phyloP scores from a whole-genome alignment of 2,113 vertebrate genomes.

The Malurus melanocephalus region DNA sequence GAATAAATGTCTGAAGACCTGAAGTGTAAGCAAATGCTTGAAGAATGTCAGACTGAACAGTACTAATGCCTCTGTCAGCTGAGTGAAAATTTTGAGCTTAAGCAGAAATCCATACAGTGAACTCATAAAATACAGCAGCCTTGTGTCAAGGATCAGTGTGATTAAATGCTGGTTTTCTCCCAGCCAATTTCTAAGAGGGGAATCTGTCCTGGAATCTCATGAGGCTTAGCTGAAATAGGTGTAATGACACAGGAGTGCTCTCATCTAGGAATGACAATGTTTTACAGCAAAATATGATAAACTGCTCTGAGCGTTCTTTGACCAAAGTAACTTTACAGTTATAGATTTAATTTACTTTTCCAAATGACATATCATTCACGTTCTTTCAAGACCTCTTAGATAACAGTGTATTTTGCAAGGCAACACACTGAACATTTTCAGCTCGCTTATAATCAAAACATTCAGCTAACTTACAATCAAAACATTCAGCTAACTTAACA shows the following conservation, averaged over 20 bases:
- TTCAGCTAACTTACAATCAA: neutral
- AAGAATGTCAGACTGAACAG: neutral
- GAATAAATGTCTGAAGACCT: neutral
- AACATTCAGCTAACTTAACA: neutral
- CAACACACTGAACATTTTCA: neutral
- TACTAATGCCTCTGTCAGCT: neutral
- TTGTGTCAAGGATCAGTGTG: neutral
- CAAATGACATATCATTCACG: neutral
- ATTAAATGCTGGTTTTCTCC: neutral
- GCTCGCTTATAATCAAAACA: neutral
- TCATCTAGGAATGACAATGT: neutral
- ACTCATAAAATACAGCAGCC: neutral
- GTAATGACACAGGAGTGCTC: neutral
- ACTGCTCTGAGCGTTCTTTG: neutral
- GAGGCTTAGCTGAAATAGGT: neutral
- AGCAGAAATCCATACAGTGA: neutral
- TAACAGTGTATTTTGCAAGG: neutral
- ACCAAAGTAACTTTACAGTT: neutral
- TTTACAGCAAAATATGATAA: neutral
- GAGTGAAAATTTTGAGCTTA: neutral
- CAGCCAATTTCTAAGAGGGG: neutral
- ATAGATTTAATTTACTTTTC: conserved; percentile 10
- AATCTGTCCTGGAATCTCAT: neutral
- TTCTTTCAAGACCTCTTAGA: neutral
- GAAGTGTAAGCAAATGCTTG: neutral